These are phyloP conservation scores for Adineta ricciae DNA, from an alignment of 2,888 invertebrate species.

Conservation along the genomic window DNA sequence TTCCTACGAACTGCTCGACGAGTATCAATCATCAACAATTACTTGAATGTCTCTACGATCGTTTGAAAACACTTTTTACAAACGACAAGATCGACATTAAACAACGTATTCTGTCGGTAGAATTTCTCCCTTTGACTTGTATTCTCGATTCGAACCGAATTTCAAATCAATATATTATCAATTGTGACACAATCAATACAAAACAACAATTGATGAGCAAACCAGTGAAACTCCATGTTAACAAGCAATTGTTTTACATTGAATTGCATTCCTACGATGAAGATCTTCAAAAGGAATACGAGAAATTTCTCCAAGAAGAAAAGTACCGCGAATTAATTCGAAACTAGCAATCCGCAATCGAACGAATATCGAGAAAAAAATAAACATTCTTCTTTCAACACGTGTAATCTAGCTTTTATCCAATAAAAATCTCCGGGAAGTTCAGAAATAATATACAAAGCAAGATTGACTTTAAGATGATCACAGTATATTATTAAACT, in stretches of 20 bases:
- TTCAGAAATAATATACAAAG: too few relatives aligned
- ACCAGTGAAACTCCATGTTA: slow-evolving; percentile 22
- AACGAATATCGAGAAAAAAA: neutral
- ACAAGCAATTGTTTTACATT: neutral
- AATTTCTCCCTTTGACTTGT: slow-evolving; percentile 28
- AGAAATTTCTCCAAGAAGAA: slow-evolving; percentile 26
- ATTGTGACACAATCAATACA: slow-evolving; percentile 20
- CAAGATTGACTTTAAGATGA: too few relatives aligned
- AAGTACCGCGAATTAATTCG: slow-evolving; percentile 29
- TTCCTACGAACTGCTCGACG: neutral
- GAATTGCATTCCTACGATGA: slow-evolving; percentile 25
- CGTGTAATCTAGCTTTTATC: too few relatives aligned
- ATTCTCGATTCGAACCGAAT: slow-evolving; percentile 23
- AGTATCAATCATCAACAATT: slow-evolving; percentile 23
- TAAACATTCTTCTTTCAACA: neutral
- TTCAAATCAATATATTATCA: slow-evolving; percentile 27
- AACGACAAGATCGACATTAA: neutral
- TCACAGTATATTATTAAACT: too few relatives aligned
- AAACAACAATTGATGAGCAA: slow-evolving; percentile 23
- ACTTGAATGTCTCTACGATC: slow-evolving; percentile 17
- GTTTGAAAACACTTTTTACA: neutral
- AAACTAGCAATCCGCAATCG: slow-evolving; percentile 1
- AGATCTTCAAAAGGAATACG: slow-evolving; percentile 28
- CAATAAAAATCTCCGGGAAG: too few relatives aligned
- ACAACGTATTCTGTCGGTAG: slow-evolving; percentile 21